These are phyloP conservation scores for Ifrita kowaldi DNA, from an alignment of 2,113 vertebrate species.

Conservation along the genomic window DNA sequence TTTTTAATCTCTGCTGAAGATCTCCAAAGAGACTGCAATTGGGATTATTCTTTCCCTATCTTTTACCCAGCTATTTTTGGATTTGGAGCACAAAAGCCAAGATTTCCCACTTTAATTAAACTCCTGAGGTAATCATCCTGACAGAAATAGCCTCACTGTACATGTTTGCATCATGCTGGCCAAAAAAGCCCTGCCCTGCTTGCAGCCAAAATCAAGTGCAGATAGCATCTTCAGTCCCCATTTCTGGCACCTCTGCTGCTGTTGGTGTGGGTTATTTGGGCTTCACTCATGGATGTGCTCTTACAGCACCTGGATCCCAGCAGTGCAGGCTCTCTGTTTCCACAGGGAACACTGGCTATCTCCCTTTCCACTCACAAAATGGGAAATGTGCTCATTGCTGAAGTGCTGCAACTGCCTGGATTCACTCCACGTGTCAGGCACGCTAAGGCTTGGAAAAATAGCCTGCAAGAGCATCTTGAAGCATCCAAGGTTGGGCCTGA, in stretches of 20 bases:
- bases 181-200: background rate
- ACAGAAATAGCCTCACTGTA: conserved; percentile 27
- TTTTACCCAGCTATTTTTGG: background rate
- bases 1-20: background rate
- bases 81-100: conserved; percentile 19
- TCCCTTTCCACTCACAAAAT: background rate
- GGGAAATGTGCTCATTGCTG: background rate
- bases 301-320: background rate
- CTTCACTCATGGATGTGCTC: background rate
- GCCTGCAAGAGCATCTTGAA: background rate
- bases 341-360: background rate
- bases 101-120: conserved; percentile 37
- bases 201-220: background rate
- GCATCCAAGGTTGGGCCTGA: background rate
- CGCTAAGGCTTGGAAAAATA: background rate
- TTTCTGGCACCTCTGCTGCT: background rate
- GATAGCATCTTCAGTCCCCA: background rate
- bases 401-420: background rate
- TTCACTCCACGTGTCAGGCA: background rate
- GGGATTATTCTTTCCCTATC: background rate
- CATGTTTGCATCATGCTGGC: background rate
- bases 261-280: background rate
- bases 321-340: background rate
- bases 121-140: background rate
- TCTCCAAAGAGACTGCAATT: background rate